Conservation (phyloP, 2,797 vertebrate genomes). For the Rhinella marina region DNA sequence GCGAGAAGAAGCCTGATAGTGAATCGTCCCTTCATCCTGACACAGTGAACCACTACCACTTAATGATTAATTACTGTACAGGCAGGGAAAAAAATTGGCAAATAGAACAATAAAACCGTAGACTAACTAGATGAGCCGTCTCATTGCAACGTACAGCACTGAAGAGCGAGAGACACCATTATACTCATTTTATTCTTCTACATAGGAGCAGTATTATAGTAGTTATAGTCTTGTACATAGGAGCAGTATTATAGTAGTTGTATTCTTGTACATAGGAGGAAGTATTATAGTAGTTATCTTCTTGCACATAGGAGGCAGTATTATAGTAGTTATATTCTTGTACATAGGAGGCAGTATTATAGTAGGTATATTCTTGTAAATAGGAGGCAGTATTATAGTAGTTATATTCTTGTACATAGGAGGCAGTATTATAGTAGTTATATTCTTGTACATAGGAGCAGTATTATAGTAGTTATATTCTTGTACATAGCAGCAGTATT, state of each 20-base stretch:
- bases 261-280: not conserved
- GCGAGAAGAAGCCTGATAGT: not conserved
- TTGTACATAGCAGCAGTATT: too few relatives aligned
- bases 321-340: too few relatives aligned
- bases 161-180: not conserved
- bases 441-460: not conserved
- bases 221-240: too few relatives aligned
- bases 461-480: too few relatives aligned
- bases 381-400: too few relatives aligned
- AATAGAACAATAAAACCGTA: not conserved
- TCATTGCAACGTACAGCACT: not conserved
- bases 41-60: not conserved
- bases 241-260: too few relatives aligned
- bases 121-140: not conserved
- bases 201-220: too few relatives aligned
- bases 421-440: not conserved
- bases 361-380: too few relatives aligned
- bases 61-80: conserved; percentile 14
- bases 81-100: too few relatives aligned
- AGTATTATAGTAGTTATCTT: too few relatives aligned
- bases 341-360: too few relatives aligned
- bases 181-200: not conserved
- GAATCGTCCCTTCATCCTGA: not conserved
- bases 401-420: not conserved
- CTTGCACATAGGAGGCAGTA: too few relatives aligned